Percentiles rank a stretch among this genome's conserved stretches.
These are phyloP conservation scores for Hylaea fasciaria DNA, from an alignment of 2,888 invertebrate species.

Conservation along the genomic window DNA sequence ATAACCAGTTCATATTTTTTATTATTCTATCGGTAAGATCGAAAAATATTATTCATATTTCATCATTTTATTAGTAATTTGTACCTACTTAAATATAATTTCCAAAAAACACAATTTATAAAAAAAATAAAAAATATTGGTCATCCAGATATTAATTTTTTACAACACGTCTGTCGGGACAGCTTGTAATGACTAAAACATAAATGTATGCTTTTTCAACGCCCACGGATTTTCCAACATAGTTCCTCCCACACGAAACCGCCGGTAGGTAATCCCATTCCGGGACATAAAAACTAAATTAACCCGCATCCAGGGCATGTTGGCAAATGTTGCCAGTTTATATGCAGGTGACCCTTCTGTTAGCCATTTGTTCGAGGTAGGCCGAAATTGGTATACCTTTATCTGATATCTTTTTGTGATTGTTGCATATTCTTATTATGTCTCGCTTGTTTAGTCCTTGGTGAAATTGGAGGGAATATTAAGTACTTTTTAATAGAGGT, in stretches of 20 bases:
- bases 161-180: too few species aligned
- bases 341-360: conserved; percentile 17
- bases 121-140: too few species aligned
- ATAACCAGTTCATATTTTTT: too few species aligned
- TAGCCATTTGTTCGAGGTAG: conserved; percentile 13
- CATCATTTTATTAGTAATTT: too few species aligned
- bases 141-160: too few species aligned
- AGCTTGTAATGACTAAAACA: neutral
- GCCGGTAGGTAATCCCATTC: conserved; percentile 9
- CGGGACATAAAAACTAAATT: too few species aligned
- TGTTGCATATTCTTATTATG: neutral
- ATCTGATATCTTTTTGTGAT: conserved; percentile 6
- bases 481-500: too few species aligned
- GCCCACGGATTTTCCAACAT: neutral
- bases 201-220: neutral
- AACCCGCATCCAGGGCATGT: conserved; percentile 1
- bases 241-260: neutral
- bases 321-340: conserved; percentile 11
- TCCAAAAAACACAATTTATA: too few species aligned
- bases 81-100: too few species aligned
- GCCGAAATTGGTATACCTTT: conserved; percentile 2
- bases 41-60: too few species aligned
- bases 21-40: too few species aligned
- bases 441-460: neutral
- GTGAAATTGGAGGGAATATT: too few species aligned